phyloP scores from a whole-genome alignment of 2,888 invertebrate species.

The Pachymerium ferrugineum region DNA sequence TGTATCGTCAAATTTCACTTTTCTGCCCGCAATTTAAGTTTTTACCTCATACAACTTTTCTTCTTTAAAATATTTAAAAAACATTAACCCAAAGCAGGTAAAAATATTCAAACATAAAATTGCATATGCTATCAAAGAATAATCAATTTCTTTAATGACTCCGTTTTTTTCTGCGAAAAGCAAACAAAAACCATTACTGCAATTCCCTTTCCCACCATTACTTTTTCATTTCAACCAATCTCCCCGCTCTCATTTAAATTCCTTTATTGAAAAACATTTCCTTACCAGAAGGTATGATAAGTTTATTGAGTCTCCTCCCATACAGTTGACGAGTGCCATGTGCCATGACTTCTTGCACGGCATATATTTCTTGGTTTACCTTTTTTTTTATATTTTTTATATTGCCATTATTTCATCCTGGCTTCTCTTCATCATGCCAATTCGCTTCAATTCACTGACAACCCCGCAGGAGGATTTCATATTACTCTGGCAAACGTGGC shows the following conservation, averaged over 20 bases:
- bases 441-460: background rate
- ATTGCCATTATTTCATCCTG: background rate
- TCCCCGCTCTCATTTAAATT: background rate
- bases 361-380: background rate
- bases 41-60: too few species aligned
- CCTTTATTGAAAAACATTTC: too few species aligned
- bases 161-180: too few species aligned
- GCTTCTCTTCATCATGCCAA: background rate
- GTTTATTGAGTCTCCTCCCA: background rate
- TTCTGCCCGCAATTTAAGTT: too few species aligned
- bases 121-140: too few species aligned
- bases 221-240: background rate
- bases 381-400: background rate
- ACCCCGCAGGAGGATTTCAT: background rate
- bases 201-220: background rate
- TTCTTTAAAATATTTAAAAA: too few species aligned
- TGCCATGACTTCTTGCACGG: background rate
- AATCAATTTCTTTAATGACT: too few species aligned
- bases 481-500: background rate
- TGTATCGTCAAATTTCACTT: too few species aligned
- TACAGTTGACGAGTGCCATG: background rate
- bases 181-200: too few species aligned
- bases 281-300: background rate
- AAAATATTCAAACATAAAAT: too few species aligned
- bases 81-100: too few species aligned